Conservation (phyloP, 2,113 vertebrate species). For the Crotalus tigris region DNA sequence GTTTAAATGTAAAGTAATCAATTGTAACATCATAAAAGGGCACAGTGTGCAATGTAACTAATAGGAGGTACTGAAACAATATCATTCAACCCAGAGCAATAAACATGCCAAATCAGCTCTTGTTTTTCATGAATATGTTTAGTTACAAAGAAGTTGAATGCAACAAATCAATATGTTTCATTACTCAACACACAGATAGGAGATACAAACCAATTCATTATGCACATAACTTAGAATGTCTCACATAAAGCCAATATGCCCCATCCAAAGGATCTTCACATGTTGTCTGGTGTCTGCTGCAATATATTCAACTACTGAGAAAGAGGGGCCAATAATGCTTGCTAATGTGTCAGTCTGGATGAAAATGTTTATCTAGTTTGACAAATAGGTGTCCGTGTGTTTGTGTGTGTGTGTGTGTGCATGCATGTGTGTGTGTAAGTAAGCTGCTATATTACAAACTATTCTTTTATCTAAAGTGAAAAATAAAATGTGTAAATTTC, state of each 20-base stretch:
- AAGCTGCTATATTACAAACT: slow-evolving; percentile 35
- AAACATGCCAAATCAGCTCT: slow-evolving; percentile 35
- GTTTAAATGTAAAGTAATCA: slow-evolving; percentile 39
- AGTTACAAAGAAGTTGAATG: slow-evolving; percentile 13
- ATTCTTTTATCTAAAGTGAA: slow-evolving; percentile 45
- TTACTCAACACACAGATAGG: slow-evolving; percentile 33
- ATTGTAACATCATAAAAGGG: slow-evolving; percentile 48
- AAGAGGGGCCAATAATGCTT: background rate
- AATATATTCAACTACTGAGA: background rate
- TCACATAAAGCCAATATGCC: background rate
- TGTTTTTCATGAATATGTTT: slow-evolving; percentile 41
- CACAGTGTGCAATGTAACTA: slow-evolving; percentile 17
- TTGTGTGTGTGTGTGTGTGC: too few relatives aligned
- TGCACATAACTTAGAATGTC: slow-evolving; percentile 23
- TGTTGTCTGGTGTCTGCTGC: background rate
- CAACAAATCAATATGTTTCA: slow-evolving; percentile 41
- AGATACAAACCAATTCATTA: slow-evolving; percentile 41
- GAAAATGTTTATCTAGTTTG: slow-evolving; percentile 22
- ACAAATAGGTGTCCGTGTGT: slow-evolving; percentile 12
- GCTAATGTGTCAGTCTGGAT: background rate
- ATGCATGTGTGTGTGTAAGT: background rate
- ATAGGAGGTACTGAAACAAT: slow-evolving; percentile 29
- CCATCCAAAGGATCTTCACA: background rate
- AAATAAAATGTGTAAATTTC: slow-evolving; percentile 50
- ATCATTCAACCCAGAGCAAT: slow-evolving; percentile 50